Conservation (phyloP, 2,888 invertebrate genomes). For the Eulithis prunata region DNA sequence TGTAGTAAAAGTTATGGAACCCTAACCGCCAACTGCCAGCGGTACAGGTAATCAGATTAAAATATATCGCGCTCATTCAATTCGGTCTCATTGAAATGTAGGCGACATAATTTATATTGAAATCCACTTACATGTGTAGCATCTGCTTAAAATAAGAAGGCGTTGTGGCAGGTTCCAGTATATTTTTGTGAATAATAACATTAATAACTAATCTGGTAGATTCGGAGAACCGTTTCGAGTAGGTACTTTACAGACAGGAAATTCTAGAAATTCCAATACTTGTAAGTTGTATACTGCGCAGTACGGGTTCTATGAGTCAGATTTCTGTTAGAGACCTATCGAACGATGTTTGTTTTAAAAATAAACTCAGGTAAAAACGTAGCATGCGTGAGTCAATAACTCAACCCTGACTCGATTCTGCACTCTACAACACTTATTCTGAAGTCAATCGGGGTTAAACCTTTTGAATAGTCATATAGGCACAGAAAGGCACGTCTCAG, state of each 20-base stretch:
- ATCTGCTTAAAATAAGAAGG: background rate
- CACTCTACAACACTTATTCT: slow-evolving; percentile 54
- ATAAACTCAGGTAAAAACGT: slow-evolving; percentile 75
- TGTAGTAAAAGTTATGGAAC: background rate
- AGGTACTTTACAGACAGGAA: slow-evolving; percentile 8
- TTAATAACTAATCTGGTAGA: background rate
- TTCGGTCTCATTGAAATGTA: slow-evolving; percentile 13
- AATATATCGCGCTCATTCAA: slow-evolving; percentile 15
- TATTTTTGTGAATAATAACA: slow-evolving; percentile 5
- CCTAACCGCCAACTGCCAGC: slow-evolving; percentile 10
- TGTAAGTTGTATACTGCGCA: slow-evolving; percentile 33
- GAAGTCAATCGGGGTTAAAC: slow-evolving; percentile 45
- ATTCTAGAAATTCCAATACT: slow-evolving; percentile 21
- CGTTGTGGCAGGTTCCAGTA: background rate
- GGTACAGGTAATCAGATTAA: slow-evolving; percentile 18
- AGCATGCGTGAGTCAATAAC: slow-evolving; percentile 63
- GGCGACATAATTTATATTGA: slow-evolving; percentile 1
- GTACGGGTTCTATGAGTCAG: slow-evolving; percentile 46
- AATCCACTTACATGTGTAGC: slow-evolving; percentile 2
- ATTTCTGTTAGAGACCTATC: slow-evolving; percentile 47
- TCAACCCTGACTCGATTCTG: slow-evolving; percentile 61
- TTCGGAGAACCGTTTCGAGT: slow-evolving; percentile 1
- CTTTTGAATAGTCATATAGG: background rate
- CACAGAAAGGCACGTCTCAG: background rate
- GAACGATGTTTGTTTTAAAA: slow-evolving; percentile 62